phyloP scores from a whole-genome alignment of 2,797 vertebrate genomes.

The Sciurus vulgaris region DNA sequence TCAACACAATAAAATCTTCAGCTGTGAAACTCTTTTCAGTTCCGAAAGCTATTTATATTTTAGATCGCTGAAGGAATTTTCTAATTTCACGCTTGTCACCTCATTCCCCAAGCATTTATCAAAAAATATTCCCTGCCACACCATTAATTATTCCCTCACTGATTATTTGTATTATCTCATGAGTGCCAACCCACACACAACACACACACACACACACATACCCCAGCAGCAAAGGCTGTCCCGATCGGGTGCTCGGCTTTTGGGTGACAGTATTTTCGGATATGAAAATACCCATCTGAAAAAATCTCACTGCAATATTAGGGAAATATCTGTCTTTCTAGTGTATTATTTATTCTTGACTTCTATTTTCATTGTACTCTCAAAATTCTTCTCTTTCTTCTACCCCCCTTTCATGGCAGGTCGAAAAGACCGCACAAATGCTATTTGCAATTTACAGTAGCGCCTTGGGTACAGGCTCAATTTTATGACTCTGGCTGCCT shows the following conservation, averaged over 20 bases:
- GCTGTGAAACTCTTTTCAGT: slow-evolving; percentile 96
- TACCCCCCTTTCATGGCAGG: slow-evolving; percentile 27
- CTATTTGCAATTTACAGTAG: slow-evolving; percentile 68
- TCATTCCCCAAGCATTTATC: slow-evolving; percentile 89
- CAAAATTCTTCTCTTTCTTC: slow-evolving; percentile 32
- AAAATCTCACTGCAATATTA: slow-evolving; percentile 10
- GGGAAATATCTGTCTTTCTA: background rate
- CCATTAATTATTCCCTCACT: slow-evolving; percentile 86
- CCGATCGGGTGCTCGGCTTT: background rate
- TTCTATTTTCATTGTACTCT: slow-evolving; percentile 50
- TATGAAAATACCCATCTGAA: slow-evolving; percentile 62
- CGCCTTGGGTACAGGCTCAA: slow-evolving; percentile 49
- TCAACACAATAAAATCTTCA: slow-evolving; percentile 93
- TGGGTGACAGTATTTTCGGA: slow-evolving; percentile 48
- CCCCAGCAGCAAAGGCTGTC: slow-evolving; percentile 31
- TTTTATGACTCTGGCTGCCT: slow-evolving; percentile 75
- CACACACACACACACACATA: background rate
- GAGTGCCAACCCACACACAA: slow-evolving; percentile 60
- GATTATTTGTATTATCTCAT: slow-evolving; percentile 87
- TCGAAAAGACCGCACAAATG: slow-evolving; percentile 16
- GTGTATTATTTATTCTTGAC: slow-evolving; percentile 4
- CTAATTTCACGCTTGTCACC: slow-evolving; percentile 92
- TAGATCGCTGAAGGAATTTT: slow-evolving; percentile 91
- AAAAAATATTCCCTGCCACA: slow-evolving; percentile 89
- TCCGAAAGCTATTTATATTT: slow-evolving; percentile 93